Evolutionary conservation across 2,888 invertebrate genomes (phyloP), one percentile per base, ranked within the genome.

Genomic region (Willowsia nigromaculata): DNA sequence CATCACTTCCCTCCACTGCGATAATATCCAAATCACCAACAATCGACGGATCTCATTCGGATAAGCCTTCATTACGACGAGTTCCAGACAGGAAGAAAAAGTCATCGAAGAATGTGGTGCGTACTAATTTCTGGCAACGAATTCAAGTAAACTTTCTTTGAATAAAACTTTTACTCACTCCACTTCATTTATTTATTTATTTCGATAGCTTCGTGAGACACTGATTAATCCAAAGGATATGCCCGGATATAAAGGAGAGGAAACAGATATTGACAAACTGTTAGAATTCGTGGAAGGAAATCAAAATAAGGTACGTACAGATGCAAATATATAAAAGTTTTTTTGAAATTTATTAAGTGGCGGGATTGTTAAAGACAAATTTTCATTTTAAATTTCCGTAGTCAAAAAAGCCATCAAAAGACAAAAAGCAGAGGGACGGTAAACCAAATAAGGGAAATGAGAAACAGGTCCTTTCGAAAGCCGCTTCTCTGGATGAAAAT

Each of bases 401-500:
- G 85, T 1, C 74, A 22, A 89, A 89, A 59, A 88, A 86, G 68
- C 50, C 83, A 27, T 50, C 78, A 13, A 87, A 84, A 56, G 90
- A 91, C 27, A 88, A 90, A 33, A 90, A 90, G 43, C 86, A 90
- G 68, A 30, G 82, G 9, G 87, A 90, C 9, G 18, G 30, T 7
- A 90, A 74, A 68, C 74, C 37, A 84, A 91, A 9, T 9, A 83
- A 82, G 15, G 59, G 85, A 11, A 85, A 78, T 47, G 91, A 87
- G 7, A 90, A 90, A 33, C 91, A 92, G n/a, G 71, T 88, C 9
- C 76, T 92, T 15, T 91, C 90, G 4, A 92, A 92, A 53, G 92
- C 92, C 0, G 90, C 91, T 6, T 92, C 92, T 3, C 65, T 92
- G 40, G 92, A 92, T 88, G 92, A 92, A 85, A 91, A 90, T 22